These are phyloP conservation scores for Chrysomallon squamiferum DNA, from an alignment of 1,140 invertebrate genomes.

Conservation along the genomic window DNA sequence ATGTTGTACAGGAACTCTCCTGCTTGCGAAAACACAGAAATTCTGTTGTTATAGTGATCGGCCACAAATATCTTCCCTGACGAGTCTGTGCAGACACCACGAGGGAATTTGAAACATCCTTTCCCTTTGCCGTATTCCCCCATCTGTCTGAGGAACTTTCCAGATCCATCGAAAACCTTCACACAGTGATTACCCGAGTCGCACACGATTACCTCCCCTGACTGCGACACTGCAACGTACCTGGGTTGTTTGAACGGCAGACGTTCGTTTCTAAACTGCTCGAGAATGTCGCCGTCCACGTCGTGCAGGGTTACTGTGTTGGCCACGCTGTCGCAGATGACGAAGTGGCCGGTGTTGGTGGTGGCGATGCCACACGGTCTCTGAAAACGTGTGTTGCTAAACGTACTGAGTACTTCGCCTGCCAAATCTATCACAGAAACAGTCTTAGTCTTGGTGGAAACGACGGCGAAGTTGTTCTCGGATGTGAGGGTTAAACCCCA, in stretches of 20 bases:
- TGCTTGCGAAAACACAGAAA: slow-evolving; percentile 29
- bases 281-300: slow-evolving; percentile 4
- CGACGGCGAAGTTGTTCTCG: slow-evolving; percentile 24
- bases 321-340: slow-evolving; percentile 20
- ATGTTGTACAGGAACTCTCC: slow-evolving; percentile 40
- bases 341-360: slow-evolving; percentile 15
- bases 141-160: slow-evolving; percentile 66
- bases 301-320: slow-evolving; percentile 22
- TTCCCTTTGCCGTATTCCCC: slow-evolving; percentile 76
- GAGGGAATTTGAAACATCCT: slow-evolving; percentile 83
- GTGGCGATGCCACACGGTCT: slow-evolving; percentile 26
- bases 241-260: slow-evolving; percentile 26
- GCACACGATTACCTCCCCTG: slow-evolving; percentile 41
- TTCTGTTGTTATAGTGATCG: slow-evolving; percentile 87
- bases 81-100: slow-evolving; percentile 85
- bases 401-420: slow-evolving; percentile 11
- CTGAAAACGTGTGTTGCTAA: slow-evolving; percentile 18
- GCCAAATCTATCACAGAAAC: slow-evolving; percentile 18
- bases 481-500: slow-evolving; percentile 13
- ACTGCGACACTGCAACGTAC: slow-evolving; percentile 26
- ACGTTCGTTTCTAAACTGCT: background rate
- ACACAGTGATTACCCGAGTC: slow-evolving; percentile 46
- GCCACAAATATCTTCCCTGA: slow-evolving; percentile 83
- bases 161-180: slow-evolving; percentile 37
- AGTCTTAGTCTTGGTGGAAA: slow-evolving; percentile 14